Percentiles rank a stretch among this genome's conserved stretches.
phyloP scores from a whole-genome alignment of 2,888 invertebrate genomes.

The Netelia fuscicornis region DNA sequence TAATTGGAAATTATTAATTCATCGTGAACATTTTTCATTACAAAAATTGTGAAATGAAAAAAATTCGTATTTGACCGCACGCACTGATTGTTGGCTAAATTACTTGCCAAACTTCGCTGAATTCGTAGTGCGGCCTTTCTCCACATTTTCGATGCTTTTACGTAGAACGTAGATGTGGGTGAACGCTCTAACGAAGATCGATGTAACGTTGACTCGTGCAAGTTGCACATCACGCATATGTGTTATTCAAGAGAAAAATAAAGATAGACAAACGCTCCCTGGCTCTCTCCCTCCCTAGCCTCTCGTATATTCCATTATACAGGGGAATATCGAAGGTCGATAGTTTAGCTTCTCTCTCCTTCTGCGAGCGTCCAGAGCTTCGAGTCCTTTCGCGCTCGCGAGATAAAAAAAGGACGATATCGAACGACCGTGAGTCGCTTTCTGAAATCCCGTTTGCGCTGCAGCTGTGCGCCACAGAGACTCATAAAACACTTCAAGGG shows the following conservation, averaged over 20 bases:
- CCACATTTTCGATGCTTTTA: too few species aligned
- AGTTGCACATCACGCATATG: not conserved
- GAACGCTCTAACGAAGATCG: constrained; percentile 35
- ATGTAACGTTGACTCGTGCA: too few species aligned
- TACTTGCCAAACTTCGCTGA: not conserved
- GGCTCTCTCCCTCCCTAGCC: not conserved
- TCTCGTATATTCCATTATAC: not conserved
- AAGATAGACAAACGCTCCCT: not conserved
- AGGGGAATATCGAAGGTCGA: constrained; percentile 47
- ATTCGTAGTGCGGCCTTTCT: not conserved
- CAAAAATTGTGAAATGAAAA: too few species aligned
- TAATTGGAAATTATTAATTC: too few species aligned
- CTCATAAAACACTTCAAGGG: constrained; percentile 61
- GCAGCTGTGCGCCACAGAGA: constrained; percentile 59
- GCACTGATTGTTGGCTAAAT: not conserved
- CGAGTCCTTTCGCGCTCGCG: constrained; percentile 30
- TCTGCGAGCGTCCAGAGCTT: constrained; percentile 29
- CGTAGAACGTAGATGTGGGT: too few species aligned
- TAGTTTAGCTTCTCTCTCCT: constrained; percentile 23
- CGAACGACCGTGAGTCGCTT: constrained; percentile 26
- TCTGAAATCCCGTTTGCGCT: constrained; percentile 57
- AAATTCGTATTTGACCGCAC: too few species aligned
- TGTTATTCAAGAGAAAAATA: not conserved
- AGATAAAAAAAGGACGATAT: constrained; percentile 4
- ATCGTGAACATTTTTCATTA: too few species aligned